These are phyloP conservation scores for Cactoblastis cactorum DNA, from an alignment of 2,888 invertebrate species.

Conservation along the genomic window DNA sequence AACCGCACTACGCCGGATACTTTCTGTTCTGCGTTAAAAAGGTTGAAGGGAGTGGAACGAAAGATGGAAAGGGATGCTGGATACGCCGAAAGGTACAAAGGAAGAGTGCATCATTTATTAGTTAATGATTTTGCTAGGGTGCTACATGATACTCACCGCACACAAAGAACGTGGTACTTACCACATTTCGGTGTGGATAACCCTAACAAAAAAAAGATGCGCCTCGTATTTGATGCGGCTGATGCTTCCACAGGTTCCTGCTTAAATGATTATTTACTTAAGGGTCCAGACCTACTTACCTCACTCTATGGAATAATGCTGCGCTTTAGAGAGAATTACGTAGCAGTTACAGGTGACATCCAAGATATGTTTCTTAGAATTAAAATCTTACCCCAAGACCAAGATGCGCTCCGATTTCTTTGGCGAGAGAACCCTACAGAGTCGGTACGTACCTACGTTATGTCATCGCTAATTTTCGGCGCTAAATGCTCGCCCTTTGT, in stretches of 20 bases:
- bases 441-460: background rate
- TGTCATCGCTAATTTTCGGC: constrained; percentile 16
- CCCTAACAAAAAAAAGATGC: background rate
- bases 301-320: background rate
- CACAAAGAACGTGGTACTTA: background rate
- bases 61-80: constrained; percentile 18
- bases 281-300: constrained; percentile 23
- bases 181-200: background rate
- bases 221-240: constrained; percentile 22
- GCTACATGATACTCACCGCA: constrained; percentile 1
- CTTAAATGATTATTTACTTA: constrained; percentile 25
- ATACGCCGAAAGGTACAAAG: background rate
- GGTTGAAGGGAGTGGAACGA: constrained; percentile 22
- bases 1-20: constrained; percentile 21
- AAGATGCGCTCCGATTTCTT: constrained; percentile 16
- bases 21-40: constrained; percentile 17
- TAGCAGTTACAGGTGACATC: constrained; percentile 14
- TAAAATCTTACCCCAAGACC: constrained; percentile 24
- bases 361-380: constrained; percentile 23
- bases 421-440: constrained; percentile 7
- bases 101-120: background rate
- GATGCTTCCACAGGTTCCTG: constrained; percentile 10
- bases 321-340: background rate
- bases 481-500: constrained; percentile 17
- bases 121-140: background rate